Evolutionary conservation across 1,140 invertebrate genomes (phyloP).

Genomic region (Gonatopus flavifemur): DNA sequence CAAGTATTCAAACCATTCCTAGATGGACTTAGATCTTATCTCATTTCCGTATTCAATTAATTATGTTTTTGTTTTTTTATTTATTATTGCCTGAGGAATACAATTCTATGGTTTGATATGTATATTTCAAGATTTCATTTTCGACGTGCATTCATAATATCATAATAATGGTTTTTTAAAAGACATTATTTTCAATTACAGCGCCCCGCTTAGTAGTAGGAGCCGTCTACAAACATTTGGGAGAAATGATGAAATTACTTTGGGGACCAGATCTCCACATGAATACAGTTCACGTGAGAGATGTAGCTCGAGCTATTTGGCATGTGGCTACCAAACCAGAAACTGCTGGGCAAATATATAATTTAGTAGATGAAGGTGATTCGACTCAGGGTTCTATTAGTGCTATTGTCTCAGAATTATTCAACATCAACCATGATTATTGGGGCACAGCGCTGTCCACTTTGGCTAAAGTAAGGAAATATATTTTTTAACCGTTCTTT

Average conservation of each 20-base stretch:
- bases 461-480: constrained; percentile 69
- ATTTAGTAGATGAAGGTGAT: constrained; percentile 79
- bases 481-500: constrained; percentile 3
- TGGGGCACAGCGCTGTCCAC: constrained; percentile 78
- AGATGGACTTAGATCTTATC: no score
- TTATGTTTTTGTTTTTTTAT: no score
- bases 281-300: constrained; percentile 85
- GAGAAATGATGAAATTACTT: constrained; percentile 87
- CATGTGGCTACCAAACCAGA: constrained; percentile 62
- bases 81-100: no score
- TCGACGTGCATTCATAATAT: no score
- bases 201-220: constrained; percentile 83
- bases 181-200: constrained; percentile 48
- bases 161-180: background rate
- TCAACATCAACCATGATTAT: constrained; percentile 85
- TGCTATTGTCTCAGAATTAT: constrained; percentile 77
- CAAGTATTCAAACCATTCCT: no score
- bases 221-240: constrained; percentile 83
- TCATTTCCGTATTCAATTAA: no score
- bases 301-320: constrained; percentile 81
- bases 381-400: constrained; percentile 83
- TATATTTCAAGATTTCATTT: no score
- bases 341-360: constrained; percentile 68
- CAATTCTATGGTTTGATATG: no score
- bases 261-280: constrained; percentile 84